Base-by-base conservation (phyloP, 2,797 vertebrate species). In the Sebastes dallii region DNA sequence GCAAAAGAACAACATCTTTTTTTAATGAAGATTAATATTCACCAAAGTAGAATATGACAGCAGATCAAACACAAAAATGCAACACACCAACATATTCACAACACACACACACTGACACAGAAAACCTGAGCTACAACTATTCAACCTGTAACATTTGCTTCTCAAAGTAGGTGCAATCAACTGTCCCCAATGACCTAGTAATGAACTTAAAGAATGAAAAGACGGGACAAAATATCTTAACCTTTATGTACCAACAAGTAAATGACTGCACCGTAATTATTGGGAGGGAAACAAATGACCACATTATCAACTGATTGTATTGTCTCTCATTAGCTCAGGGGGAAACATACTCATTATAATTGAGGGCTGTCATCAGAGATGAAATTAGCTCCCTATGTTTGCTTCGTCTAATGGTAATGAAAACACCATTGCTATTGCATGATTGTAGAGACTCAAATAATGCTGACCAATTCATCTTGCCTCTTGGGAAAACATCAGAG, bases 351-450 rank as follows among this genome's bases (percentile, higher is more conserved):
- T 81, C 79, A 72, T 86, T 86, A 72, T 86, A 86, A 88, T 77
- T 74, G 74, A 82, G 66, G 36, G 68, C 59, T 88, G 80, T 78
- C 85, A 85, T 89, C 83, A 83, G 54, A 77, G 77, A 70, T 83
- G 56, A 88, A 92, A 93, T 90, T 69, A 88, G 76, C 87, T 22
- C 66, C 66, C 78, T 32, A 52, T 80, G 71, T 88, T 84, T 81
- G 36, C 72, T 84, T 77, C 70, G 70, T 71, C 65, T 89, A 67
- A 84, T 82, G 66, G 32, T 85, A 82, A 90, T 85, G 75, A 84
- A 86, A 79, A 83, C 60, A 58, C 67, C 16, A 46, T 62, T 75
- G 66, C 68, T 71, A 56, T 67, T 82, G 66, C 30, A 56, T 72
- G 55, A 86, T 39, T 68, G 56, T 36, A 16, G 32, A 66, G 56